These are phyloP conservation scores for Phataginus tricuspis DNA, from an alignment of 2,797 vertebrate genomes.

Conservation along the genomic window DNA sequence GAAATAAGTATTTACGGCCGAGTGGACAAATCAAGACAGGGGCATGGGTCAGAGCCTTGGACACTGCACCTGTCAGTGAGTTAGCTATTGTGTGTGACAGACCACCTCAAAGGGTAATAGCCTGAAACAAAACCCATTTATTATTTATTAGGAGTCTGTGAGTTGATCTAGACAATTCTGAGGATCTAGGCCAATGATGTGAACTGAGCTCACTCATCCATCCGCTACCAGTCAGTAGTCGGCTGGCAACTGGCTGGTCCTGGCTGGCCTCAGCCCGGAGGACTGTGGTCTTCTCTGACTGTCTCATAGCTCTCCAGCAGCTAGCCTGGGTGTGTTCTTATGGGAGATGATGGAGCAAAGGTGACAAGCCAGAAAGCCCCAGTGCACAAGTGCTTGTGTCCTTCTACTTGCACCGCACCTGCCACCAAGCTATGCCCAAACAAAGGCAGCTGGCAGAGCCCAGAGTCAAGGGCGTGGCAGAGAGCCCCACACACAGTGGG, in stretches of 20 bases:
- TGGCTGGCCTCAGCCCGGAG: neutral
- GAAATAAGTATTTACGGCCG: neutral
- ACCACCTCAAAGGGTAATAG: neutral
- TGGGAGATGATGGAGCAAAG: neutral
- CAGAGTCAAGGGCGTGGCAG: neutral
- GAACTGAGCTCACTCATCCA: neutral
- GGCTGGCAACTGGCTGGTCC: neutral
- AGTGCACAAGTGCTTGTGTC: neutral
- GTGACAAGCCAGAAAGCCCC: neutral
- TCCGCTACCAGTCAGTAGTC: neutral
- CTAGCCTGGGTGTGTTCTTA: neutral
- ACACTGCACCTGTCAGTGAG: neutral
- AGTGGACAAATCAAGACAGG: neutral
- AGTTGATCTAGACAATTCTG: neutral
- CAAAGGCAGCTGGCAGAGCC: neutral
- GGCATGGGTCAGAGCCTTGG: neutral
- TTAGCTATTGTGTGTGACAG: slow-evolving; percentile 2
- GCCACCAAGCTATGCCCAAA: neutral
- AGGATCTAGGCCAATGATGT: neutral
- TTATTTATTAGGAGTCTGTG: neutral
- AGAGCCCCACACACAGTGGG: neutral
- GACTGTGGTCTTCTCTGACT: neutral
- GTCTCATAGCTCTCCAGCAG: neutral
- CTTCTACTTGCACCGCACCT: neutral
- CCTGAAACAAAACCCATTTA: neutral